These are phyloP conservation scores for Pituophis catenifer DNA, from an alignment of 2,113 vertebrate species.

Conservation along the genomic window DNA sequence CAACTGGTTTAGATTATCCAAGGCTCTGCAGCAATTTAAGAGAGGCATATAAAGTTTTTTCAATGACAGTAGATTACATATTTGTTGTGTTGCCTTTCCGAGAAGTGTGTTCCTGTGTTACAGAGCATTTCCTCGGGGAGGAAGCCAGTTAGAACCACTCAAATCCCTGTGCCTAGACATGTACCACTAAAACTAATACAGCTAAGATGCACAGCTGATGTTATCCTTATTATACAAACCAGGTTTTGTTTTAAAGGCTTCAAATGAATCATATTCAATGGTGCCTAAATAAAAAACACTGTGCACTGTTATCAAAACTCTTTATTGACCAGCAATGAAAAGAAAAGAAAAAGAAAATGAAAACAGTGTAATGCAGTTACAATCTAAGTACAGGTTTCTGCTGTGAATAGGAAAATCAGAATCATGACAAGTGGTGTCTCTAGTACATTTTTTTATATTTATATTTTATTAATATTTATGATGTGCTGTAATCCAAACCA, in stretches of 20 bases:
- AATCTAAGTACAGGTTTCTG: not conserved
- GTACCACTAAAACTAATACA: accelerated
- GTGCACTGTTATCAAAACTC: not conserved
- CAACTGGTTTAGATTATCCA: not conserved
- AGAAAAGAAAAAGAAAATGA: not conserved
- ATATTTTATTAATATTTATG: not conserved
- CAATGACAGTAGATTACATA: not conserved
- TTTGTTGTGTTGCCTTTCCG: not conserved
- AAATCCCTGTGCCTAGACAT: not conserved
- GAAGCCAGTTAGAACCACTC: not conserved
- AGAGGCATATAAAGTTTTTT: not conserved
- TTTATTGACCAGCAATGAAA: conserved; percentile 10
- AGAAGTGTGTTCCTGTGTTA: not conserved
- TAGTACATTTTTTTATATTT: not conserved
- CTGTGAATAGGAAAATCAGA: not conserved
- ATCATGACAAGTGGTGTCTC: not conserved
- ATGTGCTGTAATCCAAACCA: not conserved
- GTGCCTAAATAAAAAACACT: not conserved
- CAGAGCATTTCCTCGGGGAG: not conserved
- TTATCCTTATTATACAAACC: not conserved
- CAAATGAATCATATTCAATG: not conserved
- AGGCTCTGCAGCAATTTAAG: not conserved
- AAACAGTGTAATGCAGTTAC: not conserved
- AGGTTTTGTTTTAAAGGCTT: not conserved
- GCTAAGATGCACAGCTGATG: not conserved